Base-by-base conservation (phyloP, 2,888 invertebrate genomes). In the Dolomedes plantarius region DNA sequence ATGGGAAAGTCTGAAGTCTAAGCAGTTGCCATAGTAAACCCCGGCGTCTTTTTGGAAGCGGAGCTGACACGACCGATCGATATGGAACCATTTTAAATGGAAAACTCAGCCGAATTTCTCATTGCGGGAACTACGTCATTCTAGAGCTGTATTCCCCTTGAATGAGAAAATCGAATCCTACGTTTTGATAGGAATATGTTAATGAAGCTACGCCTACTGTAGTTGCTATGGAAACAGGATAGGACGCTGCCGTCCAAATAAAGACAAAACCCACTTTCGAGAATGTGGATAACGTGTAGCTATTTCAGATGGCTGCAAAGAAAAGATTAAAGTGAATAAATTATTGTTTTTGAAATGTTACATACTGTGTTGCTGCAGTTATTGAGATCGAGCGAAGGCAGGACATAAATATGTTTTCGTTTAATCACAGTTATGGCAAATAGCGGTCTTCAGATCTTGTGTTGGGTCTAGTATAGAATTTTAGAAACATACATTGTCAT, bases 121-220 rank as follows among this genome's bases (percentile, higher is more conserved):
- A 72, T 72, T 72, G 62, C 69, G 41, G 31, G 32, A 50, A 28
- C 76, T 72, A 62, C 80, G 72, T 67, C 73, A 73, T 80, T 80
- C 73, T 67, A 27, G 39, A 69, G 31, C 74, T 80, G 27, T 67
- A 78, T 69, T 67, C 68, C 41, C 41, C 36, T 65, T 74, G 81
- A 75, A 74, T 67, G 65, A 74, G 81, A 81, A 81, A 82, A 82
- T 82, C 75, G 82, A 82, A 75, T 62, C 68, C n/a, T 16, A 75
- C 41, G 73, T 68, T 78, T 78, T 68, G 68, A 74, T 75, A 41
- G 69, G 74, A 75, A 75, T 82, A 82, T 82, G 82, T 82, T 82
- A 82, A 82, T 82, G 82, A 82, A 82, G 82, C 39, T 75, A 82
- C 82, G 82, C 82, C 82, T 82, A 82, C 82, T 39, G 71, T 28